These are phyloP conservation scores for Blennius ocellaris DNA, from an alignment of 2,113 vertebrate species.

Conservation along the genomic window DNA sequence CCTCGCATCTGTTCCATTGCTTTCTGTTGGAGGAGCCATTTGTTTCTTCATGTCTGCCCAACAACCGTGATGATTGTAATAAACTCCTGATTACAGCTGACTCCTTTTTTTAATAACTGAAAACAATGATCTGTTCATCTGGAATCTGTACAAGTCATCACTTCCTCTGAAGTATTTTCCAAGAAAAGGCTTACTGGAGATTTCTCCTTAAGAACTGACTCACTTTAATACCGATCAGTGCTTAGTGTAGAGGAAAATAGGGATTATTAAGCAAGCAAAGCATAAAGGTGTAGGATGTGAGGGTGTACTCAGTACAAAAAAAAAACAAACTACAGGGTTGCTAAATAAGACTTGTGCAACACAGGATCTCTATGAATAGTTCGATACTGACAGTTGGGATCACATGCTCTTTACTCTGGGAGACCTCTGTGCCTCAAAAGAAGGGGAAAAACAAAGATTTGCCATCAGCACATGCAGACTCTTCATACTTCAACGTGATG, in stretches of 20 bases:
- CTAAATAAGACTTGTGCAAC: conserved; percentile 76
- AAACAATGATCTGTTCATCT: background rate
- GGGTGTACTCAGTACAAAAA: background rate
- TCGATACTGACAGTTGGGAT: conserved; percentile 65
- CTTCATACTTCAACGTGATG: too few relatives aligned
- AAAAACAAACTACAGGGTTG: conserved; percentile 49
- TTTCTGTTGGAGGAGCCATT: too few relatives aligned
- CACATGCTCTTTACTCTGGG: conserved; percentile 54
- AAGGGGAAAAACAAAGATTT: too few relatives aligned
- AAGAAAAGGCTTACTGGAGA: background rate
- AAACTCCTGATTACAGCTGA: background rate
- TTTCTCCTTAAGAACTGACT: too few relatives aligned
- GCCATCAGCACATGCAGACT: too few relatives aligned
- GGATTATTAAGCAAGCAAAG: background rate
- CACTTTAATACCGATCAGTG: background rate
- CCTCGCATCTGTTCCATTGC: too few relatives aligned
- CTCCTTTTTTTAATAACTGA: background rate
- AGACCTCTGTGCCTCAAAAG: background rate
- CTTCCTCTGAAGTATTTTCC: background rate
- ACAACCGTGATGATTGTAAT: background rate
- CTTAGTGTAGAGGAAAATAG: background rate
- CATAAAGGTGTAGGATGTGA: conserved; percentile 20
- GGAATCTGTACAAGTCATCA: background rate
- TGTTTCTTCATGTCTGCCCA: too few relatives aligned
- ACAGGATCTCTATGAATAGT: conserved; percentile 79